These are phyloP conservation scores for Muschampia plurimacula DNA, from an alignment of 2,888 invertebrate genomes.

Conservation along the genomic window DNA sequence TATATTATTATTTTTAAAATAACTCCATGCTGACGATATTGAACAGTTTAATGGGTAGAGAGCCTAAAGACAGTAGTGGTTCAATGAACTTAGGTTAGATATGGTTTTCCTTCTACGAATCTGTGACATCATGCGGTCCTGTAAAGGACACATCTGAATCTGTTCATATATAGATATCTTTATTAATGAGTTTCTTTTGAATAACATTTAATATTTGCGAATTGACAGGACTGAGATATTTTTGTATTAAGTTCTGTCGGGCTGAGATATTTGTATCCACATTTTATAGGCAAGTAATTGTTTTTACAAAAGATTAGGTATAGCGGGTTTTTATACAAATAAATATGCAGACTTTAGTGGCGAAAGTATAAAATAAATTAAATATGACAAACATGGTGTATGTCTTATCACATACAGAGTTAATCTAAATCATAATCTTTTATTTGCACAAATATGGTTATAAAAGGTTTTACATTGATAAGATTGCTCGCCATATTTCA, in stretches of 20 bases:
- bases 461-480: too few species aligned
- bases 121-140: conserved; percentile 57
- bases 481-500: too few species aligned
- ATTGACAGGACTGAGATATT: not conserved
- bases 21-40: not conserved
- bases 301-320: too few species aligned
- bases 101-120: conserved; percentile 62
- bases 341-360: too few species aligned
- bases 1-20: too few species aligned
- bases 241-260: too few species aligned
- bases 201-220: not conserved
- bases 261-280: not conserved
- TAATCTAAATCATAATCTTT: too few species aligned
- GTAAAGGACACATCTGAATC: conserved; percentile 29
- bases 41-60: not conserved
- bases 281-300: not conserved
- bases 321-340: too few species aligned
- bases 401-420: too few species aligned
- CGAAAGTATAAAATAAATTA: too few species aligned
- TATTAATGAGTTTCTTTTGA: not conserved
- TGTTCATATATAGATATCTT: not conserved
- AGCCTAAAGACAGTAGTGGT: conserved; percentile 46
- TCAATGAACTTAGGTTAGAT: conserved; percentile 55
- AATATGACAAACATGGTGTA: too few species aligned
- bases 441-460: too few species aligned